A percentile compares a stretch with the other conserved stretches of the same genome.
Evolutionary conservation across 2,797 vertebrate species (phyloP).

Genomic region (Mormyrops boulengeri): DNA sequence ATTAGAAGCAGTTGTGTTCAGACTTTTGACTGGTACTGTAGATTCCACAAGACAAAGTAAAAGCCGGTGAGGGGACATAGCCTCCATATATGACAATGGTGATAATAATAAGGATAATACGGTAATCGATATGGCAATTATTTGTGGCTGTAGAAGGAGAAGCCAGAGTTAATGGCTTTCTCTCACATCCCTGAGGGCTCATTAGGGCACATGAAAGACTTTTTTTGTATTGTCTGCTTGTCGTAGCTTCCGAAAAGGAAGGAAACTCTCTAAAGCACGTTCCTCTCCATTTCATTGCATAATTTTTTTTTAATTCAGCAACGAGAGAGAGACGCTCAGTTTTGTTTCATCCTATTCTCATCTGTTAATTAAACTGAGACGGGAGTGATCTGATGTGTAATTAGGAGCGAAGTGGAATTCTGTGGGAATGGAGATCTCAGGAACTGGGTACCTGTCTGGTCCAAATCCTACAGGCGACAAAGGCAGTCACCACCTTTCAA

Average conservation of each 20-base stretch:
- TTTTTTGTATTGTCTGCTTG: not conserved
- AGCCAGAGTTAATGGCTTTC: conserved; percentile 4
- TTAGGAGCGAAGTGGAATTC: not conserved
- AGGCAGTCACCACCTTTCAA: not conserved
- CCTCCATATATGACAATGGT: not conserved
- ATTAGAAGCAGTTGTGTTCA: not conserved
- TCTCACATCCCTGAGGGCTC: not conserved
- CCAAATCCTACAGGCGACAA: not conserved
- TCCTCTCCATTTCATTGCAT: not conserved
- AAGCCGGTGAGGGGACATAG: not conserved
- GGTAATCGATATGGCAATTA: conserved; percentile 10
- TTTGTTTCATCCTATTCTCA: not conserved
- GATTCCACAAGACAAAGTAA: not conserved
- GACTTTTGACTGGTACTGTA: not conserved
- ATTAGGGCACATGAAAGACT: not conserved
- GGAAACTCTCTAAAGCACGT: not conserved
- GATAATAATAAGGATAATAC: not conserved
- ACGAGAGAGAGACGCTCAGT: not conserved
- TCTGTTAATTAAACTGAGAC: conserved; percentile 15
- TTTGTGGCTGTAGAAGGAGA: not conserved
- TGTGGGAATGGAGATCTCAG: not conserved
- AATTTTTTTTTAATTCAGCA: not conserved
- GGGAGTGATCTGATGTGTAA: not conserved
- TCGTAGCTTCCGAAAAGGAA: not conserved
- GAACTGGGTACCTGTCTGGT: not conserved